phyloP scores from a whole-genome alignment of 2,113 vertebrate genomes.

The Sapayoa aenigma region DNA sequence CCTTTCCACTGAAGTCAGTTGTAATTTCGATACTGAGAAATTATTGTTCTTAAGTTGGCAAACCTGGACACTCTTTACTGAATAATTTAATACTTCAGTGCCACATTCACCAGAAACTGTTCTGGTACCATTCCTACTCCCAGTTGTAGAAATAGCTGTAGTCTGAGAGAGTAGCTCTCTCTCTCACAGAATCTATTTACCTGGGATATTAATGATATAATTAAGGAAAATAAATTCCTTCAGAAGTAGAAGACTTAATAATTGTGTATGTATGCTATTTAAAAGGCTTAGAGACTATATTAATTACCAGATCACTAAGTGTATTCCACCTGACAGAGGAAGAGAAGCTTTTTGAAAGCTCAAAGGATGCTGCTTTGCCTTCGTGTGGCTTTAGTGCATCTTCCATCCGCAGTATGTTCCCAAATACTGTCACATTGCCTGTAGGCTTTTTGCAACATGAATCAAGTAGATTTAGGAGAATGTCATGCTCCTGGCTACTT shows the following conservation, averaged over 20 bases:
- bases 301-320: not conserved
- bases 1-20: not conserved
- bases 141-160: not conserved
- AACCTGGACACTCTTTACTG: not conserved
- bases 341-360: not conserved
- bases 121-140: not conserved
- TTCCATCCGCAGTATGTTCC: not conserved
- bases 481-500: rapidly evolving
- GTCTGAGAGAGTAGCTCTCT: not conserved
- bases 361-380: not conserved
- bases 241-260: not conserved
- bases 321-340: not conserved
- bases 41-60: not conserved
- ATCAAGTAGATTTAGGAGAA: not conserved
- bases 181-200: not conserved
- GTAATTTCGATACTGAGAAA: not conserved
- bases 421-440: not conserved
- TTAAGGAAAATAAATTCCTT: not conserved
- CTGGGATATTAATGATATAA: not conserved
- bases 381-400: not conserved
- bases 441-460: not conserved
- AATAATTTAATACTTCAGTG: not conserved
- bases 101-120: not conserved
- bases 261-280: not conserved
- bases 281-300: not conserved